Conservation (phyloP, 2,797 vertebrate genomes). For the Smutsia gigantea region DNA sequence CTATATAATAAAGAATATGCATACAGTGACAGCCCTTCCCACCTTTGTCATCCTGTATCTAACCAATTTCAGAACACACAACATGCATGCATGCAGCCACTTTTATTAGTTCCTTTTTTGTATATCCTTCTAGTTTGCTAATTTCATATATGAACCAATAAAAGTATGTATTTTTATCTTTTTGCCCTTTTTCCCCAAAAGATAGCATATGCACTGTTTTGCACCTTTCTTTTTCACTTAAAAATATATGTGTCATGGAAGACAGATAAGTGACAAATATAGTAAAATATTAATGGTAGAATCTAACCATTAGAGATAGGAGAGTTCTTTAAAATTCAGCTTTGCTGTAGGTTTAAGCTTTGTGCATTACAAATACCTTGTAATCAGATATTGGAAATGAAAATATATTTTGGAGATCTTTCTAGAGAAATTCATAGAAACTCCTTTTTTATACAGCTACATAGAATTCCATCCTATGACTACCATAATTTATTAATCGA, state of each 20-base stretch:
- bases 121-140: not conserved
- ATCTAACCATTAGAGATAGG: not conserved
- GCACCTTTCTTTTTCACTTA: not conserved
- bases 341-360: not conserved
- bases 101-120: slow-evolving; percentile 2
- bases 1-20: not conserved
- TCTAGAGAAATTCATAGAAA: not conserved
- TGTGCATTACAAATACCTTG: not conserved
- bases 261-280: not conserved
- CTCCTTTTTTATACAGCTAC: not conserved
- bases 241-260: not conserved
- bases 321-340: slow-evolving; percentile 1
- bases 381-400: slow-evolving; percentile 25
- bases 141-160: not conserved
- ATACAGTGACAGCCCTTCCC: not conserved
- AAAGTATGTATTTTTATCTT: not conserved
- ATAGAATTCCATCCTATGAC: not conserved
- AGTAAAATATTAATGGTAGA: slow-evolving; percentile 25
- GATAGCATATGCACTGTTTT: not conserved
- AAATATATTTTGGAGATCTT: slow-evolving; percentile 37
- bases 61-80: not conserved
- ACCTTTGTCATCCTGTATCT: not conserved
- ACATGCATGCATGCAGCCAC: not conserved
- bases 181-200: not conserved
- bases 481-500: not conserved